Evolutionary conservation across 92 coral and sea anemone genomes (phyloP).

Genomic region (Parazoanthus atlanticus): DNA sequence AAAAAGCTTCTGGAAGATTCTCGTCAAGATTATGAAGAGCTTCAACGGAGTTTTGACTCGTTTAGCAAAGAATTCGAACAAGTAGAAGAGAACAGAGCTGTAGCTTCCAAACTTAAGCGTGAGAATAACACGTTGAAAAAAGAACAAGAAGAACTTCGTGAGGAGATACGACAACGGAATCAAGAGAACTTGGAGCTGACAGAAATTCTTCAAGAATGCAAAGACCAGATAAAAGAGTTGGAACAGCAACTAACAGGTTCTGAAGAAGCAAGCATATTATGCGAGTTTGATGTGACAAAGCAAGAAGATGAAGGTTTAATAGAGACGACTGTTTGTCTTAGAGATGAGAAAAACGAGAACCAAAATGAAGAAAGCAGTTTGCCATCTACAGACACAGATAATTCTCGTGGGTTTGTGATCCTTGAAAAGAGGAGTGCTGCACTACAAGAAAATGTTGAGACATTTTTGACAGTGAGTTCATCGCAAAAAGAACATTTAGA

Average conservation of each 20-base stretch:
- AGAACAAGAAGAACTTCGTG: constrained; percentile 1
- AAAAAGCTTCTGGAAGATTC: constrained; percentile 36
- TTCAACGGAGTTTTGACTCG: constrained; percentile 40
- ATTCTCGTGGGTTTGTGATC: neutral
- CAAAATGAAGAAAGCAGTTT: neutral
- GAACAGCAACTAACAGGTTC: constrained; percentile 17
- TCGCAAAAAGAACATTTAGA: neutral
- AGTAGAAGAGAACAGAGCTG: constrained; percentile 37
- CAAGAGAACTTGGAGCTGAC: constrained; percentile 3
- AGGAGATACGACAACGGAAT: constrained; percentile 3
- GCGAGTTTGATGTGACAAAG: neutral
- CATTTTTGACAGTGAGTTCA: neutral
- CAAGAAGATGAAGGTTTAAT: neutral
- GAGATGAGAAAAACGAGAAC: neutral
- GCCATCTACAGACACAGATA: neutral
- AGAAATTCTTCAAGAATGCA: constrained; percentile 8
- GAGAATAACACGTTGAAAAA: constrained; percentile 23
- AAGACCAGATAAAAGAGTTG: constrained; percentile 9
- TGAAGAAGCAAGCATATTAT: neutral
- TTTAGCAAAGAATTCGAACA: constrained; percentile 39
- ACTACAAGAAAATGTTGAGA: neutral
- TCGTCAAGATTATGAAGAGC: constrained; percentile 40
- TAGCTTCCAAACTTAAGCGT: neutral
- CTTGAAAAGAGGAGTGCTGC: neutral
- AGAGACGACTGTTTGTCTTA: neutral